A percentile compares a stretch with the other conserved stretches of the same genome.
Conservation (phyloP, 2,888 invertebrate genomes). For the Drosophila rubida region DNA sequence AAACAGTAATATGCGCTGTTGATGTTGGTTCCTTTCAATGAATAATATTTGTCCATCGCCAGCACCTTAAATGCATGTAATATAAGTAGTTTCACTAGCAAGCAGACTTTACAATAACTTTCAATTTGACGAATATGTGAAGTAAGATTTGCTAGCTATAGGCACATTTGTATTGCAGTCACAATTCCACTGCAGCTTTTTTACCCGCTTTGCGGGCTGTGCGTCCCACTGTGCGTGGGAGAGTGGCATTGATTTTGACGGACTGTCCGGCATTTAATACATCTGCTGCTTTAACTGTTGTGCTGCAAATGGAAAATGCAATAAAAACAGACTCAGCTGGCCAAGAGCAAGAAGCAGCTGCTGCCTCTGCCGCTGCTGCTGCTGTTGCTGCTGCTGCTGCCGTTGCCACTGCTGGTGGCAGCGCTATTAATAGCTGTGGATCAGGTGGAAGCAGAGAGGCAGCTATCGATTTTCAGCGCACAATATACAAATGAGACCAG, state of each 20-base stretch:
- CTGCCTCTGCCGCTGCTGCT: slow-evolving; percentile 4
- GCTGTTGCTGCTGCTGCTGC: slow-evolving; percentile 4
- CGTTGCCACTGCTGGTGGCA: slow-evolving; percentile 15
- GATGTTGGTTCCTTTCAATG: too few species aligned
- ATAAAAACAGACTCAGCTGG: slow-evolving; percentile 56
- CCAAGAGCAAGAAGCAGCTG: slow-evolving; percentile 35
- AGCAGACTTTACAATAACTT: too few species aligned
- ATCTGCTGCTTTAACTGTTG: slow-evolving; percentile 58
- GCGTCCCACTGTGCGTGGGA: slow-evolving; percentile 13
- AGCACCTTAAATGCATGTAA: too few species aligned
- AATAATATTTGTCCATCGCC: too few species aligned
- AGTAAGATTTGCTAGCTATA: too few species aligned
- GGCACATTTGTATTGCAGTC: too few species aligned
- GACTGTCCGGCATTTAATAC: slow-evolving; percentile 39
- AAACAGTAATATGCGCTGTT: too few species aligned
- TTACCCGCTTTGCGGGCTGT: too few species aligned
- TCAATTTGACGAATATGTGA: too few species aligned
- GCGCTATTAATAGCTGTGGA: slow-evolving; percentile 50
- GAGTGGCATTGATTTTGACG: slow-evolving; percentile 5
- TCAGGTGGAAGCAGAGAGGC: slow-evolving; percentile 51
- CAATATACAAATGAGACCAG: slow-evolving; percentile 51
- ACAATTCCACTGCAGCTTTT: too few species aligned
- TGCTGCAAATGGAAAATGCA: slow-evolving; percentile 50
- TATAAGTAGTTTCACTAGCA: too few species aligned
- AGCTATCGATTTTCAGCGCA: slow-evolving; percentile 69